These are phyloP conservation scores for Strix aluco DNA, from an alignment of 2,113 vertebrate genomes.

Conservation along the genomic window DNA sequence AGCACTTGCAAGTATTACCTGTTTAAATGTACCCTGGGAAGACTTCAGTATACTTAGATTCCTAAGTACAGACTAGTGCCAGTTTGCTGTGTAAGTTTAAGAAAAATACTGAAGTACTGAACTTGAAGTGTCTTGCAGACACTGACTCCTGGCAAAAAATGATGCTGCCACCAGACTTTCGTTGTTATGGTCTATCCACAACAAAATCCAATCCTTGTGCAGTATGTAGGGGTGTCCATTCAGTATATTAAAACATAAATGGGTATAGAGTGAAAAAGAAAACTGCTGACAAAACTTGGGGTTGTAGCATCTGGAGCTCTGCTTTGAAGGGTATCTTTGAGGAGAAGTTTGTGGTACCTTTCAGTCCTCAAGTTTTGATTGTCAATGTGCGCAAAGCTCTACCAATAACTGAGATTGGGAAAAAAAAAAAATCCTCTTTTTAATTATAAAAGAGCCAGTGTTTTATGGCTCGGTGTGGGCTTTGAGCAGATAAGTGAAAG, in stretches of 20 bases:
- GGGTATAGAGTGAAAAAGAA: neutral
- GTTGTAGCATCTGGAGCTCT: neutral
- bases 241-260: neutral
- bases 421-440: neutral
- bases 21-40: neutral
- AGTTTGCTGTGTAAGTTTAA: neutral
- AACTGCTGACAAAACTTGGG: neutral
- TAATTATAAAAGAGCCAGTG: neutral
- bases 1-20: neutral
- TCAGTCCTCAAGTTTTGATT: neutral
- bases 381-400: neutral
- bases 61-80: neutral
- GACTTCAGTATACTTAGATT: neutral
- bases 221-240: neutral
- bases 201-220: neutral
- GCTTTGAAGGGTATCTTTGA: neutral
- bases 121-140: neutral
- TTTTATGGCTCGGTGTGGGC: neutral
- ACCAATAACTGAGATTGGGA: neutral
- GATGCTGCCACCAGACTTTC: neutral
- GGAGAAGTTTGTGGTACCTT: neutral
- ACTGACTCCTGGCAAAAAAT: neutral
- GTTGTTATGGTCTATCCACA: neutral
- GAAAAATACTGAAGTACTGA: neutral
- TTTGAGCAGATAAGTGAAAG: neutral